Conservation (phyloP, 2,797 vertebrate species). For the Anguilla megastoma region DNA sequence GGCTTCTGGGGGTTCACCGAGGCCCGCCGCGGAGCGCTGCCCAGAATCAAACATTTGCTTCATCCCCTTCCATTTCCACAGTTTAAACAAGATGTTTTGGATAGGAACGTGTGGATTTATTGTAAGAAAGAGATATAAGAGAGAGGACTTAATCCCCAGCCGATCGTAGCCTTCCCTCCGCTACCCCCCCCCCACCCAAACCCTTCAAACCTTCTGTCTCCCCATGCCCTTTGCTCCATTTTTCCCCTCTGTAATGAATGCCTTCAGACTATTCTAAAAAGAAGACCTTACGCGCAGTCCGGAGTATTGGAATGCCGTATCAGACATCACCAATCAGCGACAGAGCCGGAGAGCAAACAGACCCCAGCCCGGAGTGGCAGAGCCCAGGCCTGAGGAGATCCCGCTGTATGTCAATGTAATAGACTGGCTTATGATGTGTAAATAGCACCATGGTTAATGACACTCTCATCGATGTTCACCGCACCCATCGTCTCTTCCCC, state of each 20-base stretch:
- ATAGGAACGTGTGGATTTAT: slow-evolving; percentile 76
- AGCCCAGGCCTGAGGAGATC: slow-evolving; percentile 56
- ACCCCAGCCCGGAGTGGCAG: slow-evolving; percentile 56
- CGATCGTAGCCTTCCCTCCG: slow-evolving; percentile 70
- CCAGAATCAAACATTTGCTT: slow-evolving; percentile 81
- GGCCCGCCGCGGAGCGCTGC: slow-evolving; percentile 66
- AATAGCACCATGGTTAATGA: slow-evolving; percentile 75
- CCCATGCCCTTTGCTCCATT: slow-evolving; percentile 77
- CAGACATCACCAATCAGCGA: slow-evolving; percentile 80
- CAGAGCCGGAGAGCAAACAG: slow-evolving; percentile 78
- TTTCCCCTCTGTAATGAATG: slow-evolving; percentile 73
- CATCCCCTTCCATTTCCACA: slow-evolving; percentile 61
- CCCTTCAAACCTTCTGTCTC: slow-evolving; percentile 56
- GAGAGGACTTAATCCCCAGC: slow-evolving; percentile 76
- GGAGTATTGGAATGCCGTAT: slow-evolving; percentile 74
- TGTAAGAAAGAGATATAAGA: slow-evolving; percentile 77
- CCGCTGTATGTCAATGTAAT: slow-evolving; percentile 75
- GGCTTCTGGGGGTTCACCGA: slow-evolving; percentile 64
- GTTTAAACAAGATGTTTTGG: slow-evolving; percentile 78
- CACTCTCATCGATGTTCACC: slow-evolving; percentile 51
- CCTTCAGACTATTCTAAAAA: slow-evolving; percentile 72
- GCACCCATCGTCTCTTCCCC: slow-evolving; percentile 43
- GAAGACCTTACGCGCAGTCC: slow-evolving; percentile 65
- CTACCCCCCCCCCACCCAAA: slow-evolving; percentile 60
- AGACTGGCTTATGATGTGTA: slow-evolving; percentile 80